Conservation (phyloP, 2,888 invertebrate species). For the Pogonocherus hispidulus region DNA sequence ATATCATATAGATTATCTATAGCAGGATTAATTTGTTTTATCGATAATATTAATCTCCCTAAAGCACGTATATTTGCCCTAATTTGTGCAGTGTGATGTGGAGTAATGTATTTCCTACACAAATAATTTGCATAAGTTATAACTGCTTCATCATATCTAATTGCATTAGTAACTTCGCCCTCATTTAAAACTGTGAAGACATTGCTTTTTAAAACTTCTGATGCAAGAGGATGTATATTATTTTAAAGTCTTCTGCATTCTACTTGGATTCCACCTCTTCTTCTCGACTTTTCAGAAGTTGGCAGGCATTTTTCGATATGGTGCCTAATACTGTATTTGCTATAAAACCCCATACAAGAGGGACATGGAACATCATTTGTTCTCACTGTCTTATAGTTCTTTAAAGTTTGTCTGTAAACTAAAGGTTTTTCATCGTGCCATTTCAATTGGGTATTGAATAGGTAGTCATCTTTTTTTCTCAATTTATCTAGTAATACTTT, state of each 20-base stretch:
- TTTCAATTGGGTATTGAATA: not conserved
- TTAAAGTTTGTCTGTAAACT: slow-evolving; percentile 11
- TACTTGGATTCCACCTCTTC: slow-evolving; percentile 13
- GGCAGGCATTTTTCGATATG: slow-evolving; percentile 14
- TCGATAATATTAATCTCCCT: slow-evolving; percentile 9
- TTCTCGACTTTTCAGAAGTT: not conserved
- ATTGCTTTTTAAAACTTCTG: slow-evolving; percentile 3
- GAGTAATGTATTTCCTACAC: slow-evolving; percentile 22
- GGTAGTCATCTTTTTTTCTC: slow-evolving; percentile 14
- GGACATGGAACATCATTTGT: slow-evolving; percentile 18
- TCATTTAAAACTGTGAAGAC: slow-evolving; percentile 17
- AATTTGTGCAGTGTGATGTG: slow-evolving; percentile 8
- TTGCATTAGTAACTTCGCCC: slow-evolving; percentile 20
- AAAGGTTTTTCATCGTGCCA: not conserved
- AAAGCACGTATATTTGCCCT: slow-evolving; percentile 15
- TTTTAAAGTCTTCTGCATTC: slow-evolving; percentile 20
- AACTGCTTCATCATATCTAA: slow-evolving; percentile 22
- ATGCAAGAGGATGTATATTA: slow-evolving; percentile 21
- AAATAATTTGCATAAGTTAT: slow-evolving; percentile 28
- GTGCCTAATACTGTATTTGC: slow-evolving; percentile 22
- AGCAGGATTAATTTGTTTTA: not conserved
- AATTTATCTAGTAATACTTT: slow-evolving; percentile 5
- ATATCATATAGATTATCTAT: slow-evolving; percentile 6
- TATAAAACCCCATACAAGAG: slow-evolving; percentile 16
- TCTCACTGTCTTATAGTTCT: slow-evolving; percentile 1